Percentiles rank a stretch among this genome's conserved stretches.
Evolutionary conservation across 1,140 invertebrate genomes (phyloP).

Genomic region (Hesperophylax magnus): DNA sequence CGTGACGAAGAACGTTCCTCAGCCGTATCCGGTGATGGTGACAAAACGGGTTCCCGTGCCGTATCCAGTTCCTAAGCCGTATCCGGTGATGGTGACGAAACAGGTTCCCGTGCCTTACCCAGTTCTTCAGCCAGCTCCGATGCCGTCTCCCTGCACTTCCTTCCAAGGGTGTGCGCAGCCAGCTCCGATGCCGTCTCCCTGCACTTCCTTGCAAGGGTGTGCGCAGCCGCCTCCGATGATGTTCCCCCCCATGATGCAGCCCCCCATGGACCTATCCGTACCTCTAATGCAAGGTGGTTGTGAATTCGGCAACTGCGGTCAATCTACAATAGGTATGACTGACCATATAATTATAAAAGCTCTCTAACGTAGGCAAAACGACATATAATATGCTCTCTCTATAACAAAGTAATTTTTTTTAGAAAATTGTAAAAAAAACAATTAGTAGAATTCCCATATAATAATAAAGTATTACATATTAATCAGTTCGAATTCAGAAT

Average conservation of each 20-base stretch:
- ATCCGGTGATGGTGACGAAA: neutral
- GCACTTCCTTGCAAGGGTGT: neutral
- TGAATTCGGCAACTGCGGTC: neutral
- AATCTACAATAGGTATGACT: neutral
- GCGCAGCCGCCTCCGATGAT: neutral
- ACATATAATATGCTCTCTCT: too few relatives aligned
- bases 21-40: conserved; percentile 1
- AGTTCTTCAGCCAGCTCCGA: neutral
- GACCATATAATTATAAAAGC: too few relatives aligned
- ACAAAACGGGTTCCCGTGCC: neutral
- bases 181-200: neutral
- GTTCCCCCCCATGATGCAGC: neutral
- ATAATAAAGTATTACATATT: too few relatives aligned
- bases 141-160: too few relatives aligned
- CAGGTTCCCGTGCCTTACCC: neutral
- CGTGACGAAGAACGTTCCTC: neutral
- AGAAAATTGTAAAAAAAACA: too few relatives aligned
- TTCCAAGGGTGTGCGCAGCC: too few relatives aligned
- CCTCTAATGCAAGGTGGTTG: neutral
- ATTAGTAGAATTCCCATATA: too few relatives aligned
- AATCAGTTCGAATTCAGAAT: too few relatives aligned
- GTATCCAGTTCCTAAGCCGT: neutral
- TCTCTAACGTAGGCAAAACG: too few relatives aligned
- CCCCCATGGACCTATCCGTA: neutral
- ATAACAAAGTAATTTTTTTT: too few relatives aligned